Evolutionary conservation across 2,113 vertebrate species (phyloP).

Genomic region (human (Homo sapiens)): DNA sequence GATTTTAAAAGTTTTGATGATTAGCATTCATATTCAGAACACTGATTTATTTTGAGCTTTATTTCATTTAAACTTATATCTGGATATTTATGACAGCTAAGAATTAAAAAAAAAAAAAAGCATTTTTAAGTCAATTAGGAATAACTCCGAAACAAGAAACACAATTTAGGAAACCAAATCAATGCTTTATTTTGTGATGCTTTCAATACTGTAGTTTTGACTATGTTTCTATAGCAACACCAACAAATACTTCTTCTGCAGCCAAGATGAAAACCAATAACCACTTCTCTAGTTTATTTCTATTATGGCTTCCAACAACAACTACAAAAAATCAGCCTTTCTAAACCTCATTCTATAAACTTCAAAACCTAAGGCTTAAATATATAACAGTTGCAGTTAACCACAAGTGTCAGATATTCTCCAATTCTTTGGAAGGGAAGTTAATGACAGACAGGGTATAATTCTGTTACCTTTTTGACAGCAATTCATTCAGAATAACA

Average conservation of each 20-base stretch:
- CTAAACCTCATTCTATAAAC: constrained; percentile 41
- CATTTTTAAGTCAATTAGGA: constrained; percentile 27
- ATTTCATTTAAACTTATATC: neutral
- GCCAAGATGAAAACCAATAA: constrained; percentile 56
- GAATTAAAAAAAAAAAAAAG: neutral
- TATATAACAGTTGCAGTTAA: neutral
- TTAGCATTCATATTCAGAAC: neutral
- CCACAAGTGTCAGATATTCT: neutral
- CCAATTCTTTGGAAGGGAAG: neutral
- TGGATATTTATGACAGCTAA: neutral
- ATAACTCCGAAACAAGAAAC: neutral
- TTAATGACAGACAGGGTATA: neutral
- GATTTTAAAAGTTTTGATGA: neutral
- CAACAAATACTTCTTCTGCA: constrained; percentile 37
- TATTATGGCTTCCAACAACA: constrained; percentile 24
- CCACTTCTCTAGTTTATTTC: constrained; percentile 41
- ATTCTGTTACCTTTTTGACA: constrained; percentile 33
- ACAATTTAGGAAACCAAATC: constrained; percentile 8
- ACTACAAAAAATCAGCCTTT: neutral
- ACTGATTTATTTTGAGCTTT: neutral
- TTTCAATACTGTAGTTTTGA: neutral
- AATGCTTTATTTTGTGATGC: neutral
- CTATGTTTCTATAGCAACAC: constrained; percentile 54
- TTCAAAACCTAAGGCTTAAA: constrained; percentile 3
- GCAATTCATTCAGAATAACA: constrained; percentile 44